Conservation (phyloP, 2,888 invertebrate genomes). For the Platycnemis pennipes region DNA sequence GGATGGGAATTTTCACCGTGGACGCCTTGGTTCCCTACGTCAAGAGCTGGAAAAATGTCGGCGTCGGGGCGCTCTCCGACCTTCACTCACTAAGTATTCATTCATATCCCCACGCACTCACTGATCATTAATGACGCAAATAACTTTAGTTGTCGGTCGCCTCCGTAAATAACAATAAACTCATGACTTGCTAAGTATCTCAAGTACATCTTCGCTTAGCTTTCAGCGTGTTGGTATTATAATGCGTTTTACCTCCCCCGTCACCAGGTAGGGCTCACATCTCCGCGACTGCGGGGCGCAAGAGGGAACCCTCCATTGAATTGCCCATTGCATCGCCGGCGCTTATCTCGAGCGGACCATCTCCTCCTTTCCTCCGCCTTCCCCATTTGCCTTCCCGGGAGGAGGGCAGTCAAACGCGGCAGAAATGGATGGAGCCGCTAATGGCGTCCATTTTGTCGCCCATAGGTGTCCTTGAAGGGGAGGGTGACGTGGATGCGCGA, state of each 20-base stretch:
- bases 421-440: not conserved
- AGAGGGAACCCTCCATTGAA: not conserved
- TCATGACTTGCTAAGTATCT: not conserved
- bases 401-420: not conserved
- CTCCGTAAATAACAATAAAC: too few relatives aligned
- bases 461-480: not conserved
- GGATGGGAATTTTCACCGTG: too few relatives aligned
- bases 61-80: too few relatives aligned
- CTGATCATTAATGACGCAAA: too few relatives aligned
- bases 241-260: not conserved
- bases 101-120: too few relatives aligned
- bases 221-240: not conserved
- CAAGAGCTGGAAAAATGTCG: too few relatives aligned
- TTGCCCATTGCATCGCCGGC: not conserved
- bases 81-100: too few relatives aligned
- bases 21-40: too few relatives aligned
- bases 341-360: not conserved
- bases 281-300: not conserved
- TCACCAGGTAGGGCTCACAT: not conserved
- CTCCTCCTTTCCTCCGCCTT: not conserved
- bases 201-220: not conserved
- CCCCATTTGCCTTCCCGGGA: not conserved
- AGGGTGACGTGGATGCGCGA: not conserved
- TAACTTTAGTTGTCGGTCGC: too few relatives aligned
- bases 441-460: constrained; percentile 26